Percentiles rank a stretch among this genome's conserved stretches.
Evolutionary conservation across 2,888 invertebrate species (phyloP).

Genomic region (Caradrina kadenii): DNA sequence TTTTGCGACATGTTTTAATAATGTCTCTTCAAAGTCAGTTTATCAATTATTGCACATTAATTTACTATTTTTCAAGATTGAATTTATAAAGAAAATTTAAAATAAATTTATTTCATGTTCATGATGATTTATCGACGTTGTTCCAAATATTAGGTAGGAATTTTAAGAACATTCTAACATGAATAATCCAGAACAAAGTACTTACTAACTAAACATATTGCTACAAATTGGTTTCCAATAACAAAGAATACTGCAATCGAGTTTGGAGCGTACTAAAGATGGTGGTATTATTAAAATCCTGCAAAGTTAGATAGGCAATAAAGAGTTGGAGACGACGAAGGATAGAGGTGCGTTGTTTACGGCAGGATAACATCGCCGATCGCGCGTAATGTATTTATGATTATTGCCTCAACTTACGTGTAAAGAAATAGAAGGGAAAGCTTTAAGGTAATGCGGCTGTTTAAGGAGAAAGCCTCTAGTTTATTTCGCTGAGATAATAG

Average conservation of each 20-base stretch:
- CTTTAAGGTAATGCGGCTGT: constrained; percentile 61
- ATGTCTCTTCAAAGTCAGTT: constrained; percentile 4
- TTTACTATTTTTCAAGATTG: background rate
- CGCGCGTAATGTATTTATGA: constrained; percentile 90
- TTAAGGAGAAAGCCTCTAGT: constrained; percentile 62
- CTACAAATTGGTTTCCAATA: constrained; percentile 67
- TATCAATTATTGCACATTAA: background rate
- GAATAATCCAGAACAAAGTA: constrained; percentile 27
- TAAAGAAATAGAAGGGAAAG: constrained; percentile 68
- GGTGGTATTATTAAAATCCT: constrained; percentile 83
- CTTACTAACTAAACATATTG: constrained; percentile 50
- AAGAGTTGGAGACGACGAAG: constrained; percentile 77
- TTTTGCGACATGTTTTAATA: constrained; percentile 36
- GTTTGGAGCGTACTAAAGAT: constrained; percentile 62
- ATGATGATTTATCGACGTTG: background rate
- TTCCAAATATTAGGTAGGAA: background rate
- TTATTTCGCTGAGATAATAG: constrained; percentile 55
- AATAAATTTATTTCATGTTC: background rate
- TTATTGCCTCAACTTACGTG: constrained; percentile 82
- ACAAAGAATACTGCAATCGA: constrained; percentile 62
- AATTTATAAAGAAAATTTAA: background rate
- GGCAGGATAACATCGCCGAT: constrained; percentile 85
- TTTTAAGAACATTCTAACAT: constrained; percentile 17
- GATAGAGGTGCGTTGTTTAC: constrained; percentile 85
- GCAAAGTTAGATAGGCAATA: constrained; percentile 89